Conservation (phyloP, 2,888 invertebrate species). For the Dioctria rufipes region DNA sequence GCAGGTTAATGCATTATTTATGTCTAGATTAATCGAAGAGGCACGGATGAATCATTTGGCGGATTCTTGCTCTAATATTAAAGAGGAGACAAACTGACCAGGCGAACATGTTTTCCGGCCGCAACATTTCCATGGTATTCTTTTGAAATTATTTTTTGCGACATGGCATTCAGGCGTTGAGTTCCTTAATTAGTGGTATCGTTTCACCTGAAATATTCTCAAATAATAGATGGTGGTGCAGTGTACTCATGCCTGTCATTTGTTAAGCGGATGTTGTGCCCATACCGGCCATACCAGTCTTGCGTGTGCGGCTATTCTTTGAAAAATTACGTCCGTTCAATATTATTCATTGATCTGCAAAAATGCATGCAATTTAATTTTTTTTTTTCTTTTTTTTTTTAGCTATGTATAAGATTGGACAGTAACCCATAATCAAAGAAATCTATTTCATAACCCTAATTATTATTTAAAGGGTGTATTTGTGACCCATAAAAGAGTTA, state of each 20-base stretch:
- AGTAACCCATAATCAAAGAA: no score
- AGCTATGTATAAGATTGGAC: no score
- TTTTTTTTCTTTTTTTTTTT: neutral
- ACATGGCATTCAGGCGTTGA: constrained; percentile 28
- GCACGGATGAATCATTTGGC: constrained; percentile 34
- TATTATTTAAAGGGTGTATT: no score
- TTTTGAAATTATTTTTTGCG: neutral
- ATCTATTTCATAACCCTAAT: no score
- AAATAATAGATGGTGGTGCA: constrained; percentile 1
- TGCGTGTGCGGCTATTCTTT: neutral
- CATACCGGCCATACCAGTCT: neutral
- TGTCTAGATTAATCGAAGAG: constrained; percentile 37
- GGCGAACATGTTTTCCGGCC: neutral
- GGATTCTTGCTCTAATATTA: neutral
- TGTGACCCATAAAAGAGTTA: no score
- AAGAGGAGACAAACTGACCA: neutral
- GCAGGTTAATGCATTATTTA: constrained; percentile 49
- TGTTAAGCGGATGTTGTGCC: constrained; percentile 4
- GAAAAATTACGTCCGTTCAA: constrained; percentile 14
- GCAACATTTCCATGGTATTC: neutral
- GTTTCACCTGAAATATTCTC: constrained; percentile 15
- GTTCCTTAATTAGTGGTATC: constrained; percentile 29
- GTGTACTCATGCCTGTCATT: constrained; percentile 16
- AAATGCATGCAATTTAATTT: neutral
- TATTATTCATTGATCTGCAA: neutral